Evolutionary conservation across 2,888 invertebrate genomes (phyloP), one percentile per base, ranked within the genome.

Genomic region (Harpalus rubripes): DNA sequence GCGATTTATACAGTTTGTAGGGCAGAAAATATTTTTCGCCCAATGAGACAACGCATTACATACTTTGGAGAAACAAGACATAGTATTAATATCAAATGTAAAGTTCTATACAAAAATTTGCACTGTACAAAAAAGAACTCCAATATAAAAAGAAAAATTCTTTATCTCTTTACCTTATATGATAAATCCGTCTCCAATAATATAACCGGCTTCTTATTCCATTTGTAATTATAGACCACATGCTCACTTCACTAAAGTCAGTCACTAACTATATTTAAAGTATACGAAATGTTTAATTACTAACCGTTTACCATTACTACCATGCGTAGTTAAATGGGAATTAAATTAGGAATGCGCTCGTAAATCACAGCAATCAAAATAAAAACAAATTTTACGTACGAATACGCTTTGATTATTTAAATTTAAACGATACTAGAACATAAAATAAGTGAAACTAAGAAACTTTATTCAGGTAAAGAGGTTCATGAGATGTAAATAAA

Each of bases 301-400:
- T 52, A 12, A 12, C 44, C 32, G 5, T 32, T 32, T 52, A 52
- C 44, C 44, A 52, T 52, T 32, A 32, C 32, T 32, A 32, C 32
- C 32, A 10, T 10, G 44, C 2, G 10, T 52, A 52, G 44, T 52
- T 52, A 52, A 52, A 52, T 52, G 44, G 12, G 44, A 52, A 52
- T 52, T 52, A 52, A 52, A 52, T 52, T 52, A 52, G 44, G 44
- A 52, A 52, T 52, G 44, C 32, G 32, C 12, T 52, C 44, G 44
- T 52, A 52, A 52, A 52, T 52, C 44, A 12, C 44, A 12, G 2
- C 44, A 52, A 8, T 52, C 44, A 52, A n/a, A n/a, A 5, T 12
- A 52, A 1, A 52, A 52, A 52, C 8, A 52, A 8, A 52, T 52
- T 52, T 52, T 32, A 32, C 6, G 32, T 5, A 52, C 1, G 12